A percentile compares a stretch with the other conserved stretches of the same genome.
These are phyloP conservation scores for Leptatherina wallacei DNA, from an alignment of 2,797 vertebrate species.

Conservation along the genomic window DNA sequence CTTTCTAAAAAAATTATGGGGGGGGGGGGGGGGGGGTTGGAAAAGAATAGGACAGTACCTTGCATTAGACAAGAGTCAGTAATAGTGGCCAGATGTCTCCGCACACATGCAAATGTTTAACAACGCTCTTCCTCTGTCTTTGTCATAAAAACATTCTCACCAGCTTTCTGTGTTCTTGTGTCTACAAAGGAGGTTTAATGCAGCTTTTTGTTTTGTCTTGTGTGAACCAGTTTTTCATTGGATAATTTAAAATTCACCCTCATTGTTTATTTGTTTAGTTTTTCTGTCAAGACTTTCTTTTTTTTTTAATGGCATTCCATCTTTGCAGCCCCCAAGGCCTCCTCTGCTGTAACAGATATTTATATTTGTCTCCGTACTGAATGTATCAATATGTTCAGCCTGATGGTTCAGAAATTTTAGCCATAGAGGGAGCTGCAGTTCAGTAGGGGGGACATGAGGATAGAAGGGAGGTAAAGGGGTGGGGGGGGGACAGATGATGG, in stretches of 20 bases:
- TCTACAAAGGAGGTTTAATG: constrained; percentile 40
- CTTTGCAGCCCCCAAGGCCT: constrained; percentile 27
- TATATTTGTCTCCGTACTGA: constrained; percentile 41
- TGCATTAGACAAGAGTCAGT: constrained; percentile 53
- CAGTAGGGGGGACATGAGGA: constrained; percentile 43
- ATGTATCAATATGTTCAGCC: constrained; percentile 49
- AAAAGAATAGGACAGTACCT: constrained; percentile 48
- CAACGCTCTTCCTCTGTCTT: constrained; percentile 33
- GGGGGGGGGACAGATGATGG: constrained; percentile 21
- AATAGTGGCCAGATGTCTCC: constrained; percentile 76
- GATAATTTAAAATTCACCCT: constrained; percentile 31
- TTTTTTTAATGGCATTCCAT: constrained; percentile 37
- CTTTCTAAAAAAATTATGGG: background rate
- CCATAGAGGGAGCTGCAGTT: constrained; percentile 7
- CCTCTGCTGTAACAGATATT: constrained; percentile 36
- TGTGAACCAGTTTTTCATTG: constrained; percentile 20
- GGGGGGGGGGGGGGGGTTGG: background rate
- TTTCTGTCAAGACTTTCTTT: constrained; percentile 35
- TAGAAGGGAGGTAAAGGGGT: constrained; percentile 19
- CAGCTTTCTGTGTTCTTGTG: constrained; percentile 37
- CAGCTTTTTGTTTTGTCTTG: background rate
- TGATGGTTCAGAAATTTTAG: constrained; percentile 35
- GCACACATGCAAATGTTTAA: constrained; percentile 78
- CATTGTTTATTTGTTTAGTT: constrained; percentile 21
- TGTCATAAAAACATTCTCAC: constrained; percentile 41